Evolutionary conservation across 2,113 vertebrate species (phyloP), one percentile per base, ranked within the genome.

Genomic region (Lepidothrix coronata): DNA sequence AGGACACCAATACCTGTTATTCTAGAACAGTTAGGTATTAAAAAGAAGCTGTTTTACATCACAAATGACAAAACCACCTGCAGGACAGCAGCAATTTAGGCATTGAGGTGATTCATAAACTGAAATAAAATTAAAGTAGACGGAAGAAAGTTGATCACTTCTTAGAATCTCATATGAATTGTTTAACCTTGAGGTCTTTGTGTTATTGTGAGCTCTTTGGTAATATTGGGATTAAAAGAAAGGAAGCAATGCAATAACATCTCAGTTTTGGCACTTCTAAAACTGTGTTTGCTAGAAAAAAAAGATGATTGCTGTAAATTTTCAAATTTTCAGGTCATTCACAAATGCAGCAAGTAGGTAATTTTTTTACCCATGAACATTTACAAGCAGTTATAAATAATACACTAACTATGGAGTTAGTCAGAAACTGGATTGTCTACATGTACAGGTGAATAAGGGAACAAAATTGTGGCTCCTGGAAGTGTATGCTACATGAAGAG

Each of bases 41-140:
- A 72, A 54, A 92, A 58, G 39, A 74, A 33, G 6, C 15, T 91
- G 62, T 4, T 86, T 48, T 58, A 17, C 59, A 84, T 66, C 75
- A 86, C 41, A 75, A 87, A 54, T 61, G 35, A 66, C 72, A 93
- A 90, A 94, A 48, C n/a, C 65, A 71, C 21, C 67, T 87, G 55
- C 0, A 1, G 65, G 49, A 61, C 39, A 72, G 67, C 61, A 91
- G 68, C n/a, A 90, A 48, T 71, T 94, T 55, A 35, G 35, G 46
- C 44, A 57, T 0, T 18, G 65, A 83, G 22, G 63, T 92, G 75
- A 84, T 33, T 82, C 22, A 46, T n/a, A 17, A 86, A 78, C 77
- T 52, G n/a, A 78, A 95, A 85, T 20, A 85, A 65, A 89, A 63
- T 66, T 83, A 87, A 81, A 93, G 51, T 55, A 92, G 58, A 79